Base-by-base conservation (phyloP, 2,113 vertebrate genomes). In the Himantopus leucocephalus region DNA sequence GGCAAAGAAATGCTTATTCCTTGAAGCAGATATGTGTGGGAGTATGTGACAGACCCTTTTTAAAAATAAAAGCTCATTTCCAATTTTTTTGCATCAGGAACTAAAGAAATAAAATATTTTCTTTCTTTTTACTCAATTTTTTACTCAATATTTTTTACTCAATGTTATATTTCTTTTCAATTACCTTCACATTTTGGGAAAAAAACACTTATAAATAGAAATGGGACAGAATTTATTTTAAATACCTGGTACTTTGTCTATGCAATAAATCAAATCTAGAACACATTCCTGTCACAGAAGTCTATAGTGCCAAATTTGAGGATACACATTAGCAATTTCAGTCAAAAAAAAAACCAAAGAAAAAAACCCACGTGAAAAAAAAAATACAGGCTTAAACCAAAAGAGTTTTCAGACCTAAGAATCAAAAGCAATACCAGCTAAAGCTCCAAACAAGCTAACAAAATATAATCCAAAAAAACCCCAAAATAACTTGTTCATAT, bases 51-150 rank as follows among this genome's bases (percentile, higher is more conserved):
- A 64, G 71, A 50, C 27, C 4, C 5, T 68, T 94, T 86, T 76
- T 34, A 34, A 78, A 56, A 81, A 68, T 7, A 29, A 64, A 78
- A 72, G 30, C 9, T 79, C 3, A 52, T 92, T 95, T 93, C 34
- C 50, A 72, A 9, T 64, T 64, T 72, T 89, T 73, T 23, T 66
- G 9, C 29, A 70, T 88, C 14, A 70, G 30, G 39, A 88, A 53
- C 39, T 76, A 64, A 91, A 67, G 16, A 73, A 75, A 82, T 72
- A 52, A 70, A 79, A 53, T 41, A 59, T 6, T 88, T 95, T 85
- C 17, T 58, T 85, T 45, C 76, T 45, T 39, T 39, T 39, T 39
- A 39, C 39, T 39, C 39, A 39, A 12, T 39, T 11, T 39, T 39
- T 39, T 39, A 39, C 39, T 39, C 39, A 39, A 39, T 10, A 11